Conservation (phyloP, 2,113 vertebrate species). For the Psophia crepitans region DNA sequence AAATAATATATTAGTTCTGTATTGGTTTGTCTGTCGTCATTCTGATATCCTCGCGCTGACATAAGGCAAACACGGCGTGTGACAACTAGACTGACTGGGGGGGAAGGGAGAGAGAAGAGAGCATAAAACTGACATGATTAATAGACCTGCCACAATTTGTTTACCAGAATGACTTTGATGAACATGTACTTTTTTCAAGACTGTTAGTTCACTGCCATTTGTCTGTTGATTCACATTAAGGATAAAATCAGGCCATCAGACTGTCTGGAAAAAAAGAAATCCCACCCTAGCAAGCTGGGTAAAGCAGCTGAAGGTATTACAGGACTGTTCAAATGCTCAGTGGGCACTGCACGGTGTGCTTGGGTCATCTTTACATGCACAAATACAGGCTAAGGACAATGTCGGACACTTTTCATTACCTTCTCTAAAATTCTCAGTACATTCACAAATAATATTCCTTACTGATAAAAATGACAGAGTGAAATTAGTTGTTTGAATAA, state of each 20-base stretch:
- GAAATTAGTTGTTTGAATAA: neutral
- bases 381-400: neutral
- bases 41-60: neutral
- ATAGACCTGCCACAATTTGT: constrained; percentile 27
- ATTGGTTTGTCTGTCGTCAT: neutral
- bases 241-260: constrained; percentile 38
- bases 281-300: neutral
- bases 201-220: neutral
- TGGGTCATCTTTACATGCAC: neutral
- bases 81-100: neutral
- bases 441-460: neutral
- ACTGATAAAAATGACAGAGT: neutral
- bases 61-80: neutral
- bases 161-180: constrained; percentile 49
- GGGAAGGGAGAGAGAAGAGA: neutral
- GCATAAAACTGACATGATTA: neutral
- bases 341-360: neutral
- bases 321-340: neutral
- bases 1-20: neutral
- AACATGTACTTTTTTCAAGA: neutral
- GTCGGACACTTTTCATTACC: neutral
- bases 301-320: neutral
- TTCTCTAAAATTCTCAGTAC: neutral
- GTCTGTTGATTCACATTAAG: constrained; percentile 16
- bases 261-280: neutral